Evolutionary conservation across 1,140 invertebrate species (phyloP), one percentile per base, ranked within the genome.

Genomic region (Meloidogyne floridensis): DNA sequence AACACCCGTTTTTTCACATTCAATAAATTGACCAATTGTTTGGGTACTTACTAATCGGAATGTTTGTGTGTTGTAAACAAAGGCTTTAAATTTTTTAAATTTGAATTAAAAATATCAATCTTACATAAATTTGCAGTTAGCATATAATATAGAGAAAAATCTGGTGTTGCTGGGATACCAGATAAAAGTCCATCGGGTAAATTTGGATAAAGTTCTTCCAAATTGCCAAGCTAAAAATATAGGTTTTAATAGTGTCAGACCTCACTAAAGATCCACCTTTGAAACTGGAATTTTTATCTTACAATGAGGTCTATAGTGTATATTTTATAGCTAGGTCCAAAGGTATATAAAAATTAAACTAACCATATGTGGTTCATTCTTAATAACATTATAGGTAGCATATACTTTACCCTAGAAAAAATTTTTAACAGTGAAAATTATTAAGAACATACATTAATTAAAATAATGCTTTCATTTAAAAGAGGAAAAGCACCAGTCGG

Each of bases 371-470:
- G 74, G 81, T 32, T 76, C 78, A 73, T 86, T 85, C 9, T 20
- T 18, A n/a, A 42, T 70, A 32, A 85, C 53, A 54, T 78, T 71
- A 59, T 85, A 85, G 32, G 84, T 87, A 59, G 84, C 84, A 72
- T 85, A 85, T n/a, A 85, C 85, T 20, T 85, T 75, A 56, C 75
- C 86, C 84, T 85, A 53, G 71, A 84, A 69, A 54, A 56, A 75
- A 69, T 20, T 77, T 54, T 20, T 77, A 10, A 77, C 11, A 13
- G 4, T 59, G 9, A 43, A 75, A 9, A 51, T 32, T 13, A 81
- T 3, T 77, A 74, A n/a, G 53, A 43, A 5, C 43, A 72, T 80
- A 86, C 84, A 53, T 75, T 77, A 9, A 85, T 43, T 69, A 85
- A 75, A 84, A 85, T 85, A 20, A 85, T 80, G 10, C 81, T 86